Conservation (phyloP, 2,888 invertebrate species). For the Trachelus tabidus region DNA sequence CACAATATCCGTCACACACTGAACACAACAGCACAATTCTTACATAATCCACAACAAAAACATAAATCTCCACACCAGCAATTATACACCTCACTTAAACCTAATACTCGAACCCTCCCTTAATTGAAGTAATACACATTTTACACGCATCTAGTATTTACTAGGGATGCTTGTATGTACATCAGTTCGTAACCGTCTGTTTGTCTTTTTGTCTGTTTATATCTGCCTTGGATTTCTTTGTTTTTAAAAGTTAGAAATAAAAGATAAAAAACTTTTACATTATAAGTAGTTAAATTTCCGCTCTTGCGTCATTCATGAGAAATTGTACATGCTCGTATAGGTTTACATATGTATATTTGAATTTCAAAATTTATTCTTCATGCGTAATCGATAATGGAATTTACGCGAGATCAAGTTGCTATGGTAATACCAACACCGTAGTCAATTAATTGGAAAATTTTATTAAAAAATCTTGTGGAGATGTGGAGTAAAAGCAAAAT, state of each 20-base stretch:
- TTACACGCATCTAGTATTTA: not conserved
- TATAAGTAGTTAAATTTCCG: not conserved
- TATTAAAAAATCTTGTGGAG: not conserved
- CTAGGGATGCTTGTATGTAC: not conserved
- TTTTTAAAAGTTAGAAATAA: not conserved
- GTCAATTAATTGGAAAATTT: not conserved
- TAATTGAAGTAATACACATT: not conserved
- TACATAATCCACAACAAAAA: not conserved
- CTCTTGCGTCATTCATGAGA: not conserved
- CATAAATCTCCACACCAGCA: not conserved
- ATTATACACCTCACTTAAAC: not conserved
- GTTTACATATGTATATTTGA: not conserved
- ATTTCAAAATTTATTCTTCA: not conserved
- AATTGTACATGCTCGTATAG: not conserved
- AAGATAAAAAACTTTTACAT: not conserved
- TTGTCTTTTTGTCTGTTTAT: not conserved
- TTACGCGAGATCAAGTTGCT: not conserved
- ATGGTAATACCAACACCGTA: not conserved
- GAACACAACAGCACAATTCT: slow-evolving; percentile 53
- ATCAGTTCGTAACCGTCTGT: not conserved
- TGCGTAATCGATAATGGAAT: not conserved
- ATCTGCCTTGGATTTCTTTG: not conserved
- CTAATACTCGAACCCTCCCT: not conserved
- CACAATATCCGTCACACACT: slow-evolving; percentile 51
- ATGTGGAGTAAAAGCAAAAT: not conserved